Percentiles rank a stretch among this genome's conserved stretches.
Conservation (phyloP, 2,797 vertebrate species). For the Phrynocephalus vlangalii region DNA sequence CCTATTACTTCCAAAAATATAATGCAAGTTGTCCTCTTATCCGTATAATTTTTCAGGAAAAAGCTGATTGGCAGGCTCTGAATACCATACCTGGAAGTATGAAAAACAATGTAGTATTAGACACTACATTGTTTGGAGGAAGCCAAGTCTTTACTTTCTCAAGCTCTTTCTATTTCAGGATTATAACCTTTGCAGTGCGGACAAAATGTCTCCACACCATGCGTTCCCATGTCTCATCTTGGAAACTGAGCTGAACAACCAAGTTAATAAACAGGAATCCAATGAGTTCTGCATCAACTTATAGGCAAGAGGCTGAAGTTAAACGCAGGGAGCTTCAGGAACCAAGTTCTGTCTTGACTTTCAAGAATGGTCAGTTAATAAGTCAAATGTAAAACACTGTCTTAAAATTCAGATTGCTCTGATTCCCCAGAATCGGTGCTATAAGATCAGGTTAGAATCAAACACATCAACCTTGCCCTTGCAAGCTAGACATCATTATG, state of each 20-base stretch:
- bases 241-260: neutral
- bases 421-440: neutral
- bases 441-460: neutral
- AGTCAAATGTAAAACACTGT: neutral
- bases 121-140: conserved; percentile 2
- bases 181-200: neutral
- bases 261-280: neutral
- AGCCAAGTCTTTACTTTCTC: neutral
- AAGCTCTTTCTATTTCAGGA: neutral
- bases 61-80: neutral
- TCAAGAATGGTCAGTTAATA: neutral
- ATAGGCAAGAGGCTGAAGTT: neutral
- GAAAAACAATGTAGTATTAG: neutral
- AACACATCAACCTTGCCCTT: neutral
- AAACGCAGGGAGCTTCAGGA: neutral
- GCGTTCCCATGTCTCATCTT: neutral
- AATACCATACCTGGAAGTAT: neutral
- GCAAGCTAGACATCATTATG: neutral
- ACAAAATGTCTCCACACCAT: neutral
- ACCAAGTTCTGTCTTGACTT: neutral
- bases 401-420: neutral
- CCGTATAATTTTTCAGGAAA: neutral
- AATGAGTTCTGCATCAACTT: neutral
- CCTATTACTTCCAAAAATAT: neutral
- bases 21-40: neutral